Evolutionary conservation across 2,797 vertebrate species (phyloP), one percentile per base, ranked within the genome.

Genomic region (Alauda arvensis): DNA sequence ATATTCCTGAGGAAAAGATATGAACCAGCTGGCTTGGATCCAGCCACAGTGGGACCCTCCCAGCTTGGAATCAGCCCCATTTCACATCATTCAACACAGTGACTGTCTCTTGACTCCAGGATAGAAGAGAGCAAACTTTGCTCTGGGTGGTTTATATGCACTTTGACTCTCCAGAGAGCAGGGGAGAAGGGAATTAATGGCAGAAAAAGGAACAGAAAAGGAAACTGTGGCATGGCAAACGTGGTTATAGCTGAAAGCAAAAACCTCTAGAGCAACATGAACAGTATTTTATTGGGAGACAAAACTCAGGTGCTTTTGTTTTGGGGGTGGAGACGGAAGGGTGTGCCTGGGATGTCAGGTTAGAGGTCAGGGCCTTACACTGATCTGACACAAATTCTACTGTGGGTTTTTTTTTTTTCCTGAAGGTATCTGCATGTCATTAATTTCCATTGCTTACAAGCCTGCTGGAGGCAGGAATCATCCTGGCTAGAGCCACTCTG

Each of bases 391-490:
- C 0, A 0, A 87, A 19, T 67, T 80, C n/a, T 37, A 1, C 28
- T 43, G 77, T 23, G 37, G 14, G 1, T 21, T 51, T 26, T 23
- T 57, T 26, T 59, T 71, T 24, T 42, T 48, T 61, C 46, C 10
- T 37, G 37, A 37, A 45, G 33, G 3, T 60, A 31, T 55, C 23
- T 62, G n/a, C 49, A 26, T 63, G 34, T 18, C 33, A 48, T 93
- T 68, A 74, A 63, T 69, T 91, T 78, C 59, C 88, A 83, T 85
- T 88, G 63, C 46, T 52, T 74, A 21, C 79, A 68, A 63, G 24
- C 42, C 46, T 76, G 40, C 78, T 69, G 69, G 62, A 78, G 52
- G 48, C 70, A 67, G 39, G 57, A 56, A 26, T 59, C 28, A 52
- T 40, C 29, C 81, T 61, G 45, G 14, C 33, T 75, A 1, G 28